These are phyloP conservation scores for Hyperoplus lanceolatus DNA, from an alignment of 2,797 vertebrate species.

Conservation along the genomic window DNA sequence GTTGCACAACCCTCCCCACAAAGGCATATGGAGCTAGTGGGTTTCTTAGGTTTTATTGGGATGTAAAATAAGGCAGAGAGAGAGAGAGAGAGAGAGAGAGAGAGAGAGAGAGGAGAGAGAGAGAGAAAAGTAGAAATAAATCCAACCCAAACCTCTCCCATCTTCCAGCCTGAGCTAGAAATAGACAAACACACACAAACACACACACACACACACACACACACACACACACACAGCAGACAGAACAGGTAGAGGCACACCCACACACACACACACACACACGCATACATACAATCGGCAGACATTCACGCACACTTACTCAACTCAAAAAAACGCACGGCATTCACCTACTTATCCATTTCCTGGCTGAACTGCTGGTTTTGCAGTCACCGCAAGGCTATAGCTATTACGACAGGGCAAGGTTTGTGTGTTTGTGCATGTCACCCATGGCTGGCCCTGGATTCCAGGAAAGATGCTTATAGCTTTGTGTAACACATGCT, in stretches of 20 bases:
- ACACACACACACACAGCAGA: conserved; percentile 26
- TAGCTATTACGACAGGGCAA: conserved; percentile 56
- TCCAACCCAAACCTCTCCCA: neutral
- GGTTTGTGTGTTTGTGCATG: conserved; percentile 58
- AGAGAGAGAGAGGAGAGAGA: neutral
- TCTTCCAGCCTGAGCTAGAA: neutral
- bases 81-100: conserved; percentile 17
- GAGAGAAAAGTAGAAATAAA: too few species aligned
- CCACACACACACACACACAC: conserved; percentile 48
- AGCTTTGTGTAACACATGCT: conserved; percentile 66
- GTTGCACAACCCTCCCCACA: conserved; percentile 64
- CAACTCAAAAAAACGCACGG: conserved; percentile 45
- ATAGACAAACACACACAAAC: conserved; percentile 12
- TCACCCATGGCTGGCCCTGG: conserved; percentile 47
- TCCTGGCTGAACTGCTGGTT: conserved; percentile 65
- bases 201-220: neutral
- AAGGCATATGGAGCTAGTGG: conserved; percentile 64
- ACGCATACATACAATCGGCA: conserved; percentile 43
- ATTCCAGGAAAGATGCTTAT: conserved; percentile 63
- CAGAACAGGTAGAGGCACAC: conserved; percentile 58
- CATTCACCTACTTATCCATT: conserved; percentile 65
- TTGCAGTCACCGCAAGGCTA: conserved; percentile 61
- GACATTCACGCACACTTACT: conserved; percentile 64
- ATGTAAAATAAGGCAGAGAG: conserved; percentile 61
- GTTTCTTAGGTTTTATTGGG: conserved; percentile 68